Evolutionary conservation across 2,113 vertebrate genomes (phyloP).

Genomic region (Mystacornis crossleyi): DNA sequence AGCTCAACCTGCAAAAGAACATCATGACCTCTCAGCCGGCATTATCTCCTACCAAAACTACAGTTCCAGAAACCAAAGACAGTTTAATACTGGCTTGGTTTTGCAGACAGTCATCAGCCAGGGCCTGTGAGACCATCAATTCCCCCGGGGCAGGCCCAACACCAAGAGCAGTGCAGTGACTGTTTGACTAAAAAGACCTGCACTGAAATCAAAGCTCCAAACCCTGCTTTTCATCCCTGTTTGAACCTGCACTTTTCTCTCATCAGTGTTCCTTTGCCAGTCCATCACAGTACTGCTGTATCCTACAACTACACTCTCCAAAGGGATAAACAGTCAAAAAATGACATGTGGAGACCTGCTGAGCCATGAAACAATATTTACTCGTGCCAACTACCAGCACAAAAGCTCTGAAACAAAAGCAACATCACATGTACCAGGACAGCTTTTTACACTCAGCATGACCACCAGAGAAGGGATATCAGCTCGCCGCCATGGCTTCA

Average conservation of each 20-base stretch:
- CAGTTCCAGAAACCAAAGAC: not conserved
- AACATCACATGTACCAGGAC: not conserved
- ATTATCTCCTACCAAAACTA: not conserved
- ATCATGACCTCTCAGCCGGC: not conserved
- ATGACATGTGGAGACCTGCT: not conserved
- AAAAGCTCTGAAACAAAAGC: slow-evolving; percentile 16
- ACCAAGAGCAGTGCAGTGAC: not conserved
- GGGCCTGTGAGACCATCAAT: not conserved
- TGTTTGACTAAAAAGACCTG: not conserved
- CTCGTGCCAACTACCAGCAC: not conserved
- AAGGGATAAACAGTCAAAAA: not conserved
- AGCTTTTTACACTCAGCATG: not conserved
- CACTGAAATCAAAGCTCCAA: not conserved
- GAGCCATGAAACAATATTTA: not conserved
- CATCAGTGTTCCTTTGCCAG: not conserved
- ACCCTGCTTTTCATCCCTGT: not conserved
- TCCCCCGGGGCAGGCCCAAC: not conserved
- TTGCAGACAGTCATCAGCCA: not conserved
- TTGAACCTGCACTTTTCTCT: not conserved
- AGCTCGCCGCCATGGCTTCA: not conserved
- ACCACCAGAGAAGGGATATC: not conserved
- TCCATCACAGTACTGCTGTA: not conserved
- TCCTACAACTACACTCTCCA: not conserved
- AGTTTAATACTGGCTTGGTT: not conserved
- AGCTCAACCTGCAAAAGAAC: not conserved